A percentile compares a stretch with the other conserved stretches of the same genome.
phyloP scores from a whole-genome alignment of 2,888 invertebrate species.

The Trissoscelio sp. region DNA sequence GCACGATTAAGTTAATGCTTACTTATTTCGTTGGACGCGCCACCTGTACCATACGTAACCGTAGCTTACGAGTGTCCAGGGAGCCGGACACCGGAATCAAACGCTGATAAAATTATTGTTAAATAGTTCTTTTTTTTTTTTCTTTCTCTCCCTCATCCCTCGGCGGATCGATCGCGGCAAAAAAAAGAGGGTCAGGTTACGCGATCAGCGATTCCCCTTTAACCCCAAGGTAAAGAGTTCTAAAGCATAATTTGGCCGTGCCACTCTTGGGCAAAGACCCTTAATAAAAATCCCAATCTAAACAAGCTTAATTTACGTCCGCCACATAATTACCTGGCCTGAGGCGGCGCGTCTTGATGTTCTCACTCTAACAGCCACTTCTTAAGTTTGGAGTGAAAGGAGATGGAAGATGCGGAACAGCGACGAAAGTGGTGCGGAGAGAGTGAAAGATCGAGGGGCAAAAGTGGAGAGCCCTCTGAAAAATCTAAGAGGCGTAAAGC shows the following conservation, averaged over 20 bases:
- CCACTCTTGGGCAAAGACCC: slow-evolving; percentile 80
- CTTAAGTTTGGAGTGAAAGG: slow-evolving; percentile 29
- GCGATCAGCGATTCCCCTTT: slow-evolving; percentile 58
- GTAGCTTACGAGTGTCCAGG: slow-evolving; percentile 78
- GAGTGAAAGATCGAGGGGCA: slow-evolving; percentile 68
- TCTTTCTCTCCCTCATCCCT: neutral
- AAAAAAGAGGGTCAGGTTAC: slow-evolving; percentile 44
- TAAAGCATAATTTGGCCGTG: slow-evolving; percentile 79
- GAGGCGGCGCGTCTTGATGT: slow-evolving; percentile 72
- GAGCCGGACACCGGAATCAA: slow-evolving; percentile 71
- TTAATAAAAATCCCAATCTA: slow-evolving; percentile 84
- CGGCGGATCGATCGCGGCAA: slow-evolving; percentile 18
- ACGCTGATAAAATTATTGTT: slow-evolving; percentile 57
- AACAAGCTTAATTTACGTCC: slow-evolving; percentile 84
- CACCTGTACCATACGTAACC: slow-evolving; percentile 74
- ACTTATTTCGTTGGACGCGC: slow-evolving; percentile 77
- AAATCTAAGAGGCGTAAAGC: slow-evolving; percentile 84
- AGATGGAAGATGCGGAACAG: slow-evolving; percentile 45
- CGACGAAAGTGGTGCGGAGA: slow-evolving; percentile 62
- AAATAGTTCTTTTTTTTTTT: slow-evolving; percentile 27
- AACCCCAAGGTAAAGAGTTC: slow-evolving; percentile 71
- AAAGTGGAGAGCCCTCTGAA: slow-evolving; percentile 77
- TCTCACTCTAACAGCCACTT: slow-evolving; percentile 42
- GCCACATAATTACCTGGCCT: slow-evolving; percentile 83
- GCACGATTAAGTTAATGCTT: slow-evolving; percentile 80